These are phyloP conservation scores for Hyles euphorbiae DNA, from an alignment of 1,140 invertebrate genomes.

Conservation along the genomic window DNA sequence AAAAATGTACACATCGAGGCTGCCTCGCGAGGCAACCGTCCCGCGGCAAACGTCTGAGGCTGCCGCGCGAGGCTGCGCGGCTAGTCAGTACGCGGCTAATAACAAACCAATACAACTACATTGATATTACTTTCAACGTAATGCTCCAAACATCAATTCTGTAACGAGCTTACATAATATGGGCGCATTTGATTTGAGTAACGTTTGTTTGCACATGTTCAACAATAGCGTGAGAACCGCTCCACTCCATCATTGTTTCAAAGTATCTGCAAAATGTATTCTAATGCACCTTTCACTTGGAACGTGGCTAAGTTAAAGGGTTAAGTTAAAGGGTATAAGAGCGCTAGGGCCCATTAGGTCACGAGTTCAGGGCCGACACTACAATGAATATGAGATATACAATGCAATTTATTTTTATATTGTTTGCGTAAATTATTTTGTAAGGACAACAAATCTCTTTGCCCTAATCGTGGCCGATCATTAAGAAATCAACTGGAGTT, in stretches of 20 bases:
- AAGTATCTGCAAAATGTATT: constrained; percentile 38
- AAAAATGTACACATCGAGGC: no score
- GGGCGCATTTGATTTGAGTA: constrained; percentile 24
- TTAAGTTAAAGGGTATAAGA: constrained; percentile 46
- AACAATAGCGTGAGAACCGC: constrained; percentile 43
- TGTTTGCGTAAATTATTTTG: not conserved
- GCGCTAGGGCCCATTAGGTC: constrained; percentile 45
- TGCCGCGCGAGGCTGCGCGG: no score
- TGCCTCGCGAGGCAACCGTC: no score
- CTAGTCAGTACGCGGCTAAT: no score
- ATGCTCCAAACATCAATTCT: no score
- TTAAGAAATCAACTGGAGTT: no score
- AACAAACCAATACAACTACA: no score
- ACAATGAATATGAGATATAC: not conserved
- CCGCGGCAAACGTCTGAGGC: no score
- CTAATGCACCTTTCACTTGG: constrained; percentile 64
- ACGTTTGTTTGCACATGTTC: constrained; percentile 25
- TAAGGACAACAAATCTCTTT: not conserved
- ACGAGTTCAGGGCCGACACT: constrained; percentile 28
- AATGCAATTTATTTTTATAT: not conserved
- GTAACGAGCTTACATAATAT: constrained; percentile 28
- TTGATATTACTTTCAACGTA: no score
- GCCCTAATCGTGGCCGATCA: no score
- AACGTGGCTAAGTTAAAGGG: constrained; percentile 41
- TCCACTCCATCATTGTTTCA: constrained; percentile 38